These are phyloP conservation scores for Cryptosula pallasiana DNA, from an alignment of 2,888 invertebrate genomes.

Conservation along the genomic window DNA sequence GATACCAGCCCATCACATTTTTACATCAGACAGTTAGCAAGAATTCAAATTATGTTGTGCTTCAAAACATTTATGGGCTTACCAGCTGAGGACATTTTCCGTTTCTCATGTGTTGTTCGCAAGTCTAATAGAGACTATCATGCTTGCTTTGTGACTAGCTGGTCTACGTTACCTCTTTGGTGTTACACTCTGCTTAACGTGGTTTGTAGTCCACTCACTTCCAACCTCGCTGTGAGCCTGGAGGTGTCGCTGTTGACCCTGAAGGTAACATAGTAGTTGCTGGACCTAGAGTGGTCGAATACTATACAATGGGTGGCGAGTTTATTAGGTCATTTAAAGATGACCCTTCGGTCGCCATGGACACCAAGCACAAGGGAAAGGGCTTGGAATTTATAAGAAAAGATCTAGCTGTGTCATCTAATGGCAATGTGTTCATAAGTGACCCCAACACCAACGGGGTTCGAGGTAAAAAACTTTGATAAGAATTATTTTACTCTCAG, in stretches of 20 bases:
- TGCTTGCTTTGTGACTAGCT: too few species aligned
- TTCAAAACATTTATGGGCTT: too few species aligned
- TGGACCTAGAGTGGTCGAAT: conserved; percentile 1
- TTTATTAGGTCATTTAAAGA: not conserved
- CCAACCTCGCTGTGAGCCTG: not conserved
- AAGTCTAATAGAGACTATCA: too few species aligned
- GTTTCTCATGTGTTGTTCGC: too few species aligned
- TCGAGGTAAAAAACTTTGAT: not conserved
- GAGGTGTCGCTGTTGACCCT: not conserved
- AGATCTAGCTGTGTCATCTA: not conserved
- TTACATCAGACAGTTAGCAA: too few species aligned
- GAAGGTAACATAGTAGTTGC: not conserved
- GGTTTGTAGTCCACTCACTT: not conserved
- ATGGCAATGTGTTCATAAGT: not conserved
- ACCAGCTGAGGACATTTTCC: too few species aligned
- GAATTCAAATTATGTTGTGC: too few species aligned
- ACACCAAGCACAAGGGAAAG: not conserved
- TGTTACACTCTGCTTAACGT: too few species aligned
- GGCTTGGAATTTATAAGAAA: conserved; percentile 13
- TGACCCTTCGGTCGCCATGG: not conserved
- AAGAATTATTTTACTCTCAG: not conserved
- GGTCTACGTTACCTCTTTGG: too few species aligned
- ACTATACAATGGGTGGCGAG: conserved; percentile 11
- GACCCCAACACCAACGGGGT: conserved; percentile 9
- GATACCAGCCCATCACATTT: too few species aligned